Evolutionary conservation across 2,888 invertebrate genomes (phyloP).

Genomic region (Morpho deidamia): DNA sequence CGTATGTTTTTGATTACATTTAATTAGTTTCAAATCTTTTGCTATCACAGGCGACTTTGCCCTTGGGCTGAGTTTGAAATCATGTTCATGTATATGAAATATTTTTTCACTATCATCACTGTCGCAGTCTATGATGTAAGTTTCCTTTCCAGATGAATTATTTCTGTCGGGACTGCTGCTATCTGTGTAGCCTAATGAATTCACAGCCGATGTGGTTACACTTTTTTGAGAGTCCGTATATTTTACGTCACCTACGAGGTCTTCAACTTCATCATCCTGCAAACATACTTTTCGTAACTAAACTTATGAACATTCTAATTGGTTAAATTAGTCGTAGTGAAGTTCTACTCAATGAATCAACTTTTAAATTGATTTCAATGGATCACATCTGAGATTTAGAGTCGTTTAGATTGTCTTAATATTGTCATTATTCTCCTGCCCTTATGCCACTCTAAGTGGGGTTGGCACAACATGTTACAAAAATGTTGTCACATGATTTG

Average conservation of each 20-base stretch:
- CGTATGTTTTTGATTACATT: too few relatives aligned
- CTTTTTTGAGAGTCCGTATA: conserved; percentile 67
- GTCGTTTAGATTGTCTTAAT: too few relatives aligned
- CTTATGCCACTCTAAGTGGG: too few relatives aligned
- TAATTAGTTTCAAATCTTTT: conserved; percentile 25
- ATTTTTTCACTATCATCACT: conserved; percentile 53
- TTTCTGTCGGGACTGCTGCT: conserved; percentile 56
- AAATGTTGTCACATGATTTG: too few relatives aligned
- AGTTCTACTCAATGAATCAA: too few relatives aligned
- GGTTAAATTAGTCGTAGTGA: too few relatives aligned
- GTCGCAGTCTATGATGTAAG: conserved; percentile 57
- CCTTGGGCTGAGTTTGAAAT: conserved; percentile 33
- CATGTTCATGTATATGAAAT: conserved; percentile 33
- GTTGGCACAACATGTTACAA: too few relatives aligned
- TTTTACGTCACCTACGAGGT: conserved; percentile 50
- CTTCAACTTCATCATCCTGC: conserved; percentile 63
- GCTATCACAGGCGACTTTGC: conserved; percentile 16
- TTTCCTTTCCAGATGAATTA: conserved; percentile 60
- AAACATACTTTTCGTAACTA: not conserved
- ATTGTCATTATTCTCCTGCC: too few relatives aligned
- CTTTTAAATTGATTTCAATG: too few relatives aligned
- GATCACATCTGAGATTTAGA: too few relatives aligned
- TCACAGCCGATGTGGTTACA: conserved; percentile 54
- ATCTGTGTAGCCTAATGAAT: conserved; percentile 62
- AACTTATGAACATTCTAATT: too few relatives aligned